Conservation (phyloP, 1,140 invertebrate genomes). For the Littorina saxatilis region DNA sequence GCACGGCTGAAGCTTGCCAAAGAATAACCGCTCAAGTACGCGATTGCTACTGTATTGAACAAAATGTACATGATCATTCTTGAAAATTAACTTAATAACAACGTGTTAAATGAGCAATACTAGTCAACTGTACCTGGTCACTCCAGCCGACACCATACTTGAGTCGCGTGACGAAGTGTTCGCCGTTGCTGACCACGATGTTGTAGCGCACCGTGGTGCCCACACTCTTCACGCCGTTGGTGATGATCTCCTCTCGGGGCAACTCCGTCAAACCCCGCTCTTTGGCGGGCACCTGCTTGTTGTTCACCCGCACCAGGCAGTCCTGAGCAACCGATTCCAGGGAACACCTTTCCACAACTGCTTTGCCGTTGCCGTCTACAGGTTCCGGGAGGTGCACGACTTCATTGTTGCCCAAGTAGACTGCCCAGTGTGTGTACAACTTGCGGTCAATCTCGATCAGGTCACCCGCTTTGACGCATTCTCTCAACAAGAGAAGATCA, state of each 20-base stretch:
- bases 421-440: constrained; percentile 67
- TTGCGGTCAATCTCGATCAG: constrained; percentile 68
- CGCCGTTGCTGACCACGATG: constrained; percentile 65
- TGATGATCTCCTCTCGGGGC: constrained; percentile 57
- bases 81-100: too few species aligned
- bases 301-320: constrained; percentile 67
- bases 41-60: too few species aligned
- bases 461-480: constrained; percentile 53
- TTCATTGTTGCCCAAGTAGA: constrained; percentile 67
- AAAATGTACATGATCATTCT: too few species aligned
- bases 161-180: constrained; percentile 71
- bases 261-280: constrained; percentile 53
- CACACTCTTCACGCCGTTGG: constrained; percentile 46
- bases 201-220: constrained; percentile 63
- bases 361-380: constrained; percentile 40
- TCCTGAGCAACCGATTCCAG: constrained; percentile 57
- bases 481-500: constrained; percentile 17
- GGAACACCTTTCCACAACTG: constrained; percentile 45
- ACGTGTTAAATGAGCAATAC: too few species aligned
- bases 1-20: too few species aligned
- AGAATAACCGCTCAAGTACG: too few species aligned
- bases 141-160: constrained; percentile 68
- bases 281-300: constrained; percentile 64
- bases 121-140: constrained; percentile 64
- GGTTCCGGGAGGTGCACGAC: constrained; percentile 62